Base-by-base conservation (phyloP, 2,797 vertebrate species). In the Enteromius trimaculatus region DNA sequence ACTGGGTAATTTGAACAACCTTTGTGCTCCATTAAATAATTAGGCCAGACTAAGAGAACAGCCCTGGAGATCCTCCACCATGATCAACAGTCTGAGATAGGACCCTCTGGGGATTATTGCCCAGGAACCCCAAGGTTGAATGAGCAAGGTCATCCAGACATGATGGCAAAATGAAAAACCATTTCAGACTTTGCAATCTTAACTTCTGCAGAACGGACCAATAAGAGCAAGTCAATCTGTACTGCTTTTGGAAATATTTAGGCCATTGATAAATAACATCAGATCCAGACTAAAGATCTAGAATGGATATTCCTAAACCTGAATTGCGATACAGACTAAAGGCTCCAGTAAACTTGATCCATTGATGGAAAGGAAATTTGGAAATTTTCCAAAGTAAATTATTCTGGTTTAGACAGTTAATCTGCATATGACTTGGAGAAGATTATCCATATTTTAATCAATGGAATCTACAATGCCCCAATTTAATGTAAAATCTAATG, bases 101-200 rank as follows among this genome's bases (percentile, higher is more conserved):
- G 47, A 37, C 21, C 70, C 79, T 66, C 79, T 69, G 55, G 49
- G 75, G 76, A 47, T 69, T 55, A 64, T 49, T 68, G 5, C 21
- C 44, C 70, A 37, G 68, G 74, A 66, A 69, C 58, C 19, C 39
- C 49, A 64, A 77, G 81, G 85, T 77, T 85, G 62, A 90, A 81
- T 87, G 78, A 84, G 75, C 89, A 92, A 91, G 91, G 91, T 92
- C 91, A 92, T 39, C 64, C 71, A 60, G 84, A 74, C 58, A 80
- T 91, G 91, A 91, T 91, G 90, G 89, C 86, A 82, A 90, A 90
- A 92, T 92, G 87, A 90, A 92, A 83, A 90, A 84, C 87, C 88
- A 92, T 91, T 91, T 91, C 87, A 76, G 87, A 89, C 85, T 88
- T 87, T 21, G 51, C 19, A 8, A 19, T 21, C 81, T 87, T 89